These are phyloP conservation scores for Brotula barbata DNA, from an alignment of 2,797 vertebrate species.

Conservation along the genomic window DNA sequence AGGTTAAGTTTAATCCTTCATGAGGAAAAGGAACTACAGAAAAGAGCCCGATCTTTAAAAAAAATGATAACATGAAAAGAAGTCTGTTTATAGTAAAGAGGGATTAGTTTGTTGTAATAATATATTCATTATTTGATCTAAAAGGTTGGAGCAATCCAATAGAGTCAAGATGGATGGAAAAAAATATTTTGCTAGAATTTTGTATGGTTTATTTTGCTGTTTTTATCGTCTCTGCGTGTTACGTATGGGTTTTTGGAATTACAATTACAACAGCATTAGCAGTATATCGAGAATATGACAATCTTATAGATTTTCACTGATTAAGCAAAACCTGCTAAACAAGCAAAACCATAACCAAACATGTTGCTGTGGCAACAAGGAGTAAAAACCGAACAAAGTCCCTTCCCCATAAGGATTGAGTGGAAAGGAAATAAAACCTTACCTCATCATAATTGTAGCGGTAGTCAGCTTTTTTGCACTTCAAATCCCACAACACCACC, in stretches of 20 bases:
- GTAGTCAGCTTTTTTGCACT: conserved; percentile 97
- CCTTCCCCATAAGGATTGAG: not conserved
- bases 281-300: not conserved
- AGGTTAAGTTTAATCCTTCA: not conserved
- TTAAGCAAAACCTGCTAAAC: conserved; percentile 4
- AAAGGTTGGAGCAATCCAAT: no score
- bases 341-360: conserved; percentile 1
- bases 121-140: no score
- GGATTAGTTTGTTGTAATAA: no score
- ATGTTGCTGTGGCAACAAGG: conserved; percentile 7
- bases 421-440: conserved; percentile 52
- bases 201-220: no score
- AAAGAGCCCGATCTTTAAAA: no score
- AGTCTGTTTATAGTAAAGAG: no score
- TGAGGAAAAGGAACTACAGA: not conserved
- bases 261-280: not conserved
- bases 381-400: conserved; percentile 4
- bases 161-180: no score
- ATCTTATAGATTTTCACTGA: not conserved
- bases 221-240: no score
- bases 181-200: no score
- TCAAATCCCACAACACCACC: conserved; percentile 96
- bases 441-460: conserved; percentile 98
- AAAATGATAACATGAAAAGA: no score
- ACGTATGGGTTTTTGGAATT: not conserved